Base-by-base conservation (phyloP, 2,888 invertebrate genomes). In the Octodonta nipae region DNA sequence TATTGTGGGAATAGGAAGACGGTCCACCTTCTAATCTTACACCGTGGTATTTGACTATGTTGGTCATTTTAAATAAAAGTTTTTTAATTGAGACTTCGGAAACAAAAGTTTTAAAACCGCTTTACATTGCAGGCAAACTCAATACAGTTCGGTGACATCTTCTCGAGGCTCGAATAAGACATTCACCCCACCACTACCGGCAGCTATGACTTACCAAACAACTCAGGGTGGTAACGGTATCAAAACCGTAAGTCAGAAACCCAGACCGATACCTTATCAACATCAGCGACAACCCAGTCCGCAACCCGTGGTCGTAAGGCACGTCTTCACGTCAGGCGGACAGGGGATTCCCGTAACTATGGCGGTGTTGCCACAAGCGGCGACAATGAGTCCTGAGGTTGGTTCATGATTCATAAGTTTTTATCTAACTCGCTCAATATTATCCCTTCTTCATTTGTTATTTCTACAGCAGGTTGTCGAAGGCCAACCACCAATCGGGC, bases 301-400 rank as follows among this genome's bases (percentile, higher is more conserved):
- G 26, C 67, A 77, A 22, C 77, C 78, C 0, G 69, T 78, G 7
- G 65, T 74, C 8, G 72, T 80, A 31, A 62, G 73, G 17, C 74
- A 74, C 43, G 68, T 74, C 12, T 70, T 73, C 45, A 64, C 66
- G 8, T 65, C 67, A 3, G 64, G 66, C n/a, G 64, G 66, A 8
- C 67, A 67, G 45, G 67, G 68, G 7, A 68, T 69, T 40, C 69
- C 69, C 2, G 68, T 68, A n/a, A 67, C 66, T 22, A 67, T 69
- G 67, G 67, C 68, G 10, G 65, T 68, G 11, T 47, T 67, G 37
- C 67, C 67, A 4, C 63, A 63, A 38, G 55, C 64, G 10, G 51
- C 54, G 3, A 54, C 62, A 8, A 46, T 63, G 34, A 60, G 55
- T 48, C 59, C 61, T 31, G 63, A 61, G 54, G 63, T 62, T 49